A percentile compares a stretch with the other conserved stretches of the same genome.
These are phyloP conservation scores for Tenrec ecaudatus DNA, from an alignment of 2,113 vertebrate species.

Conservation along the genomic window DNA sequence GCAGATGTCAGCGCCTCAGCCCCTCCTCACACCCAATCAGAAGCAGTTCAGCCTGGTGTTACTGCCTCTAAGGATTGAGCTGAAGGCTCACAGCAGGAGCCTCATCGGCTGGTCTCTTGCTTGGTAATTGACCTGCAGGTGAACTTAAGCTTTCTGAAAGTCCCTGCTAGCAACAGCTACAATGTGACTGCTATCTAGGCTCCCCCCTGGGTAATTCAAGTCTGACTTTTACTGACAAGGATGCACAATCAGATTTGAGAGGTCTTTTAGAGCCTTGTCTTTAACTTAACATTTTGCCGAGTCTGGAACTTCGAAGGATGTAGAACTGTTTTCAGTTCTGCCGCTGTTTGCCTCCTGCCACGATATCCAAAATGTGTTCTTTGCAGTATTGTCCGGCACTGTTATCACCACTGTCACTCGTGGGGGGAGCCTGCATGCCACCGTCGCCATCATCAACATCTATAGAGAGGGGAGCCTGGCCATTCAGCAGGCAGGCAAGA, in stretches of 20 bases:
- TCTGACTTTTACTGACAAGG: conserved; percentile 22
- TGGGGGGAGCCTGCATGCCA: conserved; percentile 93
- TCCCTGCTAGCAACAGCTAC: background rate
- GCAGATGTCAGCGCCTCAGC: background rate
- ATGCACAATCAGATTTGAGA: background rate
- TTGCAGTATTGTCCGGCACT: conserved; percentile 94
- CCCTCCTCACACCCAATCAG: background rate
- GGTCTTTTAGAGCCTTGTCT: background rate
- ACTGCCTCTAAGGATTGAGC: background rate
- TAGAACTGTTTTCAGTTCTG: background rate
- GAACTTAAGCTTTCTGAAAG: background rate
- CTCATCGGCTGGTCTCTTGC: background rate
- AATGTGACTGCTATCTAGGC: background rate
- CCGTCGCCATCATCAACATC: conserved; percentile 95
- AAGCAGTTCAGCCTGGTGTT: background rate
- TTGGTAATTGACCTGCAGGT: background rate
- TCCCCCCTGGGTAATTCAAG: background rate
- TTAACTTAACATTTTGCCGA: background rate
- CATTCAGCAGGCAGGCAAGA: conserved; percentile 98
- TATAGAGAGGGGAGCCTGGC: conserved; percentile 96
- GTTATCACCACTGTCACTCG: conserved; percentile 90
- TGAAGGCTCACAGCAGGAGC: background rate
- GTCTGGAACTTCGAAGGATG: background rate
- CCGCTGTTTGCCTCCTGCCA: background rate
- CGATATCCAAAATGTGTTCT: background rate